These are phyloP conservation scores for Meda fulgida DNA, from an alignment of 2,797 vertebrate species.

Conservation along the genomic window DNA sequence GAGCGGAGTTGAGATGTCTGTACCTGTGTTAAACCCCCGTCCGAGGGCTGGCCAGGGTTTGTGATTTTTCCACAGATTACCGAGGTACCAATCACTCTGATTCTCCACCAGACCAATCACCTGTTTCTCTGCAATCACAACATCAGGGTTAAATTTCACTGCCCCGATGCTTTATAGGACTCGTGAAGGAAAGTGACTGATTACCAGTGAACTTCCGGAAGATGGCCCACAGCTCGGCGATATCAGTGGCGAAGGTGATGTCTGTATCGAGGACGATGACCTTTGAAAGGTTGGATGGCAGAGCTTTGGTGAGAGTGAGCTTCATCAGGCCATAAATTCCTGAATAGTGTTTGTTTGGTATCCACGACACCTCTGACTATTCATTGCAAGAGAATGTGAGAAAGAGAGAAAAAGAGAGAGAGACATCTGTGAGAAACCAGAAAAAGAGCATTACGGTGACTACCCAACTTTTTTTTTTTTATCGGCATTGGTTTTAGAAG, in stretches of 20 bases:
- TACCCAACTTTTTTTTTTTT: not conserved
- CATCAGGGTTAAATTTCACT: conserved; percentile 2
- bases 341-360: conserved; percentile 98
- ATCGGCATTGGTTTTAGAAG: not conserved
- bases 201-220: conserved; percentile 92
- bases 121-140: conserved; percentile 84
- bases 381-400: conserved; percentile 44
- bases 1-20: not conserved
- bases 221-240: conserved; percentile 95
- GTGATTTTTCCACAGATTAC: conserved; percentile 97
- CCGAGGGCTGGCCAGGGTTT: conserved; percentile 94
- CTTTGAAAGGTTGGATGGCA: conserved; percentile 88
- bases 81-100: conserved; percentile 97
- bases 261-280: conserved; percentile 97
- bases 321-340: conserved; percentile 98
- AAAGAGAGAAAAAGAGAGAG: conserved; percentile 27
- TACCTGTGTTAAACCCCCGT: conserved; percentile 96
- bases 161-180: not conserved
- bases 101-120: conserved; percentile 96
- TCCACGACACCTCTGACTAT: conserved; percentile 94
- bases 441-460: not conserved
- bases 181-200: not conserved
- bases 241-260: conserved; percentile 96
- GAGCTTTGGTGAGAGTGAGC: conserved; percentile 88
- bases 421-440: conserved; percentile 6